Conservation (phyloP, 2,888 invertebrate species). For the Lottia gigantea region DNA sequence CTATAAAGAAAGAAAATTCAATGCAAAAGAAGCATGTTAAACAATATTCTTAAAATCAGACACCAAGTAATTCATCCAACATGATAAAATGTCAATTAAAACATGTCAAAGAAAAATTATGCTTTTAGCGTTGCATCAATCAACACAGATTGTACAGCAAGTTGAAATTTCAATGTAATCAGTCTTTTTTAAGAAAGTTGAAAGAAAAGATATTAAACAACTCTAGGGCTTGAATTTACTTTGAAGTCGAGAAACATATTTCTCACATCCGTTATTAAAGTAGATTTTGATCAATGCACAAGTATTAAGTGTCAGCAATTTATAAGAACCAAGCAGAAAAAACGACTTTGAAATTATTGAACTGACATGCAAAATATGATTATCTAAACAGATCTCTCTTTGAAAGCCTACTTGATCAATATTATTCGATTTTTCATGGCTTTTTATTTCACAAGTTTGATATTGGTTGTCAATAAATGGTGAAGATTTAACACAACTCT, state of each 20-base stretch:
- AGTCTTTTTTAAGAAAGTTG: no score
- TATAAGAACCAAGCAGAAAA: not conserved
- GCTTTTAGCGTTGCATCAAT: no score
- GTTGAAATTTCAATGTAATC: no score
- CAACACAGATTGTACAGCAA: no score
- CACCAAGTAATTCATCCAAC: no score
- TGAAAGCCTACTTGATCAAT: not conserved
- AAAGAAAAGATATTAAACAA: constrained; percentile 4
- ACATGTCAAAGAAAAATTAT: no score
- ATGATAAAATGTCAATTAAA: no score
- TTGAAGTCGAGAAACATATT: constrained; percentile 5
- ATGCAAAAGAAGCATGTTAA: no score
- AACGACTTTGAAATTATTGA: not conserved
- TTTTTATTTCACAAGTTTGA: not conserved
- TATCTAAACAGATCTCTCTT: not conserved
- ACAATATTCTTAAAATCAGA: no score
- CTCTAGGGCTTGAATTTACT: not conserved
- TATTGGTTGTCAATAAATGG: constrained; percentile 4
- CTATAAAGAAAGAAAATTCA: no score
- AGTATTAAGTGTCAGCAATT: not conserved
- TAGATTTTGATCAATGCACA: not conserved
- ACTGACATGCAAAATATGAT: not conserved
- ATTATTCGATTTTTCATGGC: not conserved
- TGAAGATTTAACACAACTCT: not conserved
- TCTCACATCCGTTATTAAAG: not conserved